These are phyloP conservation scores for Corythaixoides concolor DNA, from an alignment of 2,113 vertebrate genomes.

Conservation along the genomic window DNA sequence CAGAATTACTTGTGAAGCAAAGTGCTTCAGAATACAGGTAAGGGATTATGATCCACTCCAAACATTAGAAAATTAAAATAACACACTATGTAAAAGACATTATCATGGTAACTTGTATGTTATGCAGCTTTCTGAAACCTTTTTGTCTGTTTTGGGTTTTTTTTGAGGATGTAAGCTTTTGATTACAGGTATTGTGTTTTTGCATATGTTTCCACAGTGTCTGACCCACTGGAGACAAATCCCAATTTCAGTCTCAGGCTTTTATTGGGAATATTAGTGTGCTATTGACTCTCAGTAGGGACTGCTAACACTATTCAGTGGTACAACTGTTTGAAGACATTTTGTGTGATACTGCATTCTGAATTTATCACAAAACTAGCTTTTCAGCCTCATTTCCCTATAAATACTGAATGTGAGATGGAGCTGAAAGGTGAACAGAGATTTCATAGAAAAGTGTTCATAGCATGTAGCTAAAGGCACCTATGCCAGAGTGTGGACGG, in stretches of 20 bases:
- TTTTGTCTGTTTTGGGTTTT: neutral
- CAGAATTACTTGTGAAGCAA: neutral
- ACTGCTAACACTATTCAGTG: slow-evolving; percentile 28
- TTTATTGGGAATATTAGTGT: slow-evolving; percentile 35
- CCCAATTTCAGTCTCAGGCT: neutral
- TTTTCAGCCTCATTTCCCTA: neutral
- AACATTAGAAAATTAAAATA: neutral
- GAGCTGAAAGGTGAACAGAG: neutral
- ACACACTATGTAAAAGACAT: accelerated
- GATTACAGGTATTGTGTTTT: neutral
- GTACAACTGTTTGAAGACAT: neutral
- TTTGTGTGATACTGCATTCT: neutral
- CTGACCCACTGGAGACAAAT: neutral
- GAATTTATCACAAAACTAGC: neutral
- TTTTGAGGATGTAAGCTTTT: neutral
- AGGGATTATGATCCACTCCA: neutral
- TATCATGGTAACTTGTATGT: neutral
- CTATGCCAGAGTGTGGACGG: neutral
- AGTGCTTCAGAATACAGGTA: neutral
- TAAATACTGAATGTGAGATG: neutral
- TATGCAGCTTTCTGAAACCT: neutral
- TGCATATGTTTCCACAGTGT: neutral
- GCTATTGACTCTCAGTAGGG: slow-evolving; percentile 24
- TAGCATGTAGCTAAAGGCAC: neutral
- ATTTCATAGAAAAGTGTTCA: neutral